Percentiles rank a stretch among this genome's conserved stretches.
phyloP scores from a whole-genome alignment of 53 echinoderm and acorn worm genomes.

The Holothuria leucospilota region DNA sequence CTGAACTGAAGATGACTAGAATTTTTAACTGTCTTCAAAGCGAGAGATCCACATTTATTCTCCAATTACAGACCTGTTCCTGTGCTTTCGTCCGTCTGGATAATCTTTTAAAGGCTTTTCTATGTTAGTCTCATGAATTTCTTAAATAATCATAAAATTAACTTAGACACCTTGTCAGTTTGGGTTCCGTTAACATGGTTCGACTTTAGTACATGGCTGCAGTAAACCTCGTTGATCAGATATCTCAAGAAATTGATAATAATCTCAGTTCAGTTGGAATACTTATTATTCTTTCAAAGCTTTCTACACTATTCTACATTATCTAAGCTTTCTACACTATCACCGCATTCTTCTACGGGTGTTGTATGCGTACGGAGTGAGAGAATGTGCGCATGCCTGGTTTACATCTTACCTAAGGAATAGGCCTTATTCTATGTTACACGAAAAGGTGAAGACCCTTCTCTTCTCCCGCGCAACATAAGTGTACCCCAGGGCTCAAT shows the following conservation, averaged over 20 bases:
- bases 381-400: neutral
- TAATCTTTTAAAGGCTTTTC: neutral
- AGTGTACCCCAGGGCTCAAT: no score
- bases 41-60: neutral
- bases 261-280: neutral
- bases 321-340: neutral
- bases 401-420: no score
- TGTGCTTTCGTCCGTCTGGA: neutral
- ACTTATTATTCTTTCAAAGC: neutral
- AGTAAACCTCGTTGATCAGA: neutral
- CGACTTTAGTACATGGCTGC: conserved; percentile 7
- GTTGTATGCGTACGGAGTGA: neutral
- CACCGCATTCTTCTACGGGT: neutral
- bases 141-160: no score
- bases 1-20: no score
- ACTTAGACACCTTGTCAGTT: neutral
- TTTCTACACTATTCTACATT: neutral
- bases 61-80: neutral
- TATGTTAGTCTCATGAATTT: no score
- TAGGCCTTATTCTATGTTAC: no score
- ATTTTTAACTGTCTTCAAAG: neutral
- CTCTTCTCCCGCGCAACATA: no score
- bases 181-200: neutral
- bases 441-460: no score
- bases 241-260: neutral